Base-by-base conservation (phyloP, 2,888 invertebrate species). In the Laothoe populi region DNA sequence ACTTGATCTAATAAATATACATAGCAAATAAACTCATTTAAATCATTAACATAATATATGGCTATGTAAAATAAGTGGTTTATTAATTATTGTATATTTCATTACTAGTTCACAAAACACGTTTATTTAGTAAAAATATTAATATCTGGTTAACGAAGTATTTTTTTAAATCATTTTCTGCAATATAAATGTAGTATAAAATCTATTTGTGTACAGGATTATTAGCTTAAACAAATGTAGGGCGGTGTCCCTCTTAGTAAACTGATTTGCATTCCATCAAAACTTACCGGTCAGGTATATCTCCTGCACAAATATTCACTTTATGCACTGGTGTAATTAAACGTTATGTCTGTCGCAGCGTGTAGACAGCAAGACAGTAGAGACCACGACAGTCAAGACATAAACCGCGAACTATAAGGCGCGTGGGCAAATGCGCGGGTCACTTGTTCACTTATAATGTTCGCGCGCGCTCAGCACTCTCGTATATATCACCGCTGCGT, bases 401-500 rank as follows among this genome's bases (percentile, higher is more conserved):
- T 73, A 63, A 63, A 62, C 66, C 79, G 79, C 78, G 77, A 83
- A 80, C 81, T 79, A 80, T 67, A 72, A 79, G 77, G 75, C 79
- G 82, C 78, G 72, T 71, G 73, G 79, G 77, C 80, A 78, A 71
- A 71, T 70, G 78, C 82, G 78, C 83, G 75, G 84, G 79, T 80
- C 85, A 85, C 83, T 84, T 74, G 79, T 74, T 69, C 74, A 86
- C 83, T 81, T 68, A 77, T 82, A 88, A 85, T 88, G 85, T 79
- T 79, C 88, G 88, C 92, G 90, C 90, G 91, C 88, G 87, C 81
- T 73, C 71, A 68, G 64, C 71, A 65, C 81, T 62, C 74, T 71
- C 68, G 84, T 91, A 91, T 91, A 88, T 91, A 91, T 87, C 83
- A 75, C 76, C 65, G 68, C 69, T 70, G 66, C 63, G 64, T 66